Conservation (phyloP, 2,113 vertebrate species). For the Eleginops maclovinus region DNA sequence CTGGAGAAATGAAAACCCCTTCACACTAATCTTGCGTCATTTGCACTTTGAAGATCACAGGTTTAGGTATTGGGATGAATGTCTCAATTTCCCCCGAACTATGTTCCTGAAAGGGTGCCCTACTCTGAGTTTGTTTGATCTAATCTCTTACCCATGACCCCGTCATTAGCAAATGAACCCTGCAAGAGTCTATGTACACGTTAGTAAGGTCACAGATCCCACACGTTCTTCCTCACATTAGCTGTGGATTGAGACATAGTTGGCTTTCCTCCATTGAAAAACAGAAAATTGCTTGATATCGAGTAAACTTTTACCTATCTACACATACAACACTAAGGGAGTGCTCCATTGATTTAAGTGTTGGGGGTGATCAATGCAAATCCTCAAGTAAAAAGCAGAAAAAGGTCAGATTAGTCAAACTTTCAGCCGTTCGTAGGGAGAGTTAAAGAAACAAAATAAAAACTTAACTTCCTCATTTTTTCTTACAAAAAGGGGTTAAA, state of each 20-base stretch:
- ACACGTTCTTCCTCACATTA: conserved; percentile 24
- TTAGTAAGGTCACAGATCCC: conserved; percentile 54
- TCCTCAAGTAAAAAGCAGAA: conserved; percentile 61
- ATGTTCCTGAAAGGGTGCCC: conserved; percentile 2
- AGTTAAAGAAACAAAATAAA: conserved; percentile 86
- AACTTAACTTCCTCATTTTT: conserved; percentile 69
- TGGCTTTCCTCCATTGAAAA: conserved; percentile 76
- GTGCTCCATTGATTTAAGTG: conserved; percentile 81
- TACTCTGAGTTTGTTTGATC: conserved; percentile 18
- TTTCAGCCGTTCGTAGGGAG: conserved; percentile 81
- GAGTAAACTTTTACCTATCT: conserved; percentile 76
- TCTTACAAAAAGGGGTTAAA: conserved; percentile 77
- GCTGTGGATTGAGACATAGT: conserved; percentile 74
- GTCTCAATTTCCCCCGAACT: conserved; percentile 9
- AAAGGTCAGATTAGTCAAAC: conserved; percentile 69
- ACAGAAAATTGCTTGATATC: conserved; percentile 65
- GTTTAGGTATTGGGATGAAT: not conserved
- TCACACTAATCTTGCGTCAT: conserved; percentile 23
- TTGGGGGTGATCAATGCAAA: conserved; percentile 75
- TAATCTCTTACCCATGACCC: conserved; percentile 39
- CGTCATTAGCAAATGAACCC: conserved; percentile 52
- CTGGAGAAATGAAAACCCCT: conserved; percentile 9
- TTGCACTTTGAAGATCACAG: conserved; percentile 31
- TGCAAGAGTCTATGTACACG: conserved; percentile 64
- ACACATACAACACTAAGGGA: conserved; percentile 80